phyloP scores from a whole-genome alignment of 2,888 invertebrate species.

The Rapana venosa region DNA sequence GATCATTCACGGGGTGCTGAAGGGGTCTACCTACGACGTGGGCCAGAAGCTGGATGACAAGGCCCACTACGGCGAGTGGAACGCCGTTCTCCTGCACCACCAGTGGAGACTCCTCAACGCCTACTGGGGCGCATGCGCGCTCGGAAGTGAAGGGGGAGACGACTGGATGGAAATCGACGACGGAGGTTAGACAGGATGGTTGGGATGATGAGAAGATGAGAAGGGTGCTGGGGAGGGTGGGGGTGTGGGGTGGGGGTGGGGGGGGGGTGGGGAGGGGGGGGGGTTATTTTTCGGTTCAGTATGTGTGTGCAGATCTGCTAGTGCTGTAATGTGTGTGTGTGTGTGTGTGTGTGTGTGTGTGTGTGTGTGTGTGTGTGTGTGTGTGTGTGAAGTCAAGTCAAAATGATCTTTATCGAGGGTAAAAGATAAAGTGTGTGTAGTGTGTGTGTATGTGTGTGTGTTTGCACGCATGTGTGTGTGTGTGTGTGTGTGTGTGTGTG shows the following conservation, averaged over 20 bases:
- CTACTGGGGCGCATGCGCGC: constrained; percentile 70
- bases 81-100: constrained; percentile 70
- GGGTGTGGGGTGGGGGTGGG: no score
- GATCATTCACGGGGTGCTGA: constrained; percentile 68
- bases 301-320: background rate
- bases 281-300: background rate
- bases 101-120: constrained; percentile 73
- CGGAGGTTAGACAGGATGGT: background rate
- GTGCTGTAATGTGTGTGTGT: background rate
- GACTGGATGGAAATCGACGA: constrained; percentile 46
- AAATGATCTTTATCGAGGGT: no score
- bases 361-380: constrained; percentile 1
- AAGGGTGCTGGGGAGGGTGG: no score
- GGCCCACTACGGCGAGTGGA: constrained; percentile 73
- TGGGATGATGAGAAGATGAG: no score
- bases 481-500: constrained; percentile 1
- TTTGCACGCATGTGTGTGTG: background rate
- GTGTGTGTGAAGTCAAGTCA: no score
- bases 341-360: constrained; percentile 1
- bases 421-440: background rate
- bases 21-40: constrained; percentile 71
- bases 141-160: constrained; percentile 59
- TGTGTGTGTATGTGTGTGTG: background rate
- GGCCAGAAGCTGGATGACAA: constrained; percentile 63
- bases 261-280: no score